Evolutionary conservation across 2,888 invertebrate species (phyloP), one percentile per base, ranked within the genome.

Genomic region (Strigamia crassipes): DNA sequence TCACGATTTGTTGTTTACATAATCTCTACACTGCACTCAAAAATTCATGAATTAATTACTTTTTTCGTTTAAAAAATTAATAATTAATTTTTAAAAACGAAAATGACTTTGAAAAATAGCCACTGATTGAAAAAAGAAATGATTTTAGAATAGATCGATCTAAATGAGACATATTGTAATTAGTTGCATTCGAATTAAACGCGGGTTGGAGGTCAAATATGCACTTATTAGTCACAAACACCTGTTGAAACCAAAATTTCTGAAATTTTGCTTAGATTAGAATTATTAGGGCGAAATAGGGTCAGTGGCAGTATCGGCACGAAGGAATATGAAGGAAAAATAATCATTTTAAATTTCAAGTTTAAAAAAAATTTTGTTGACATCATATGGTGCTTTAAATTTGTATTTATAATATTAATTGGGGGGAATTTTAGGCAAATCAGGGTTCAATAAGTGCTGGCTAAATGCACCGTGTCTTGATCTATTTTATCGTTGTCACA

Each of bases 401-500:
- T n/a, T n/a, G n/a, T n/a, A n/a, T n/a, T n/a, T 51, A 18, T 51
- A 61, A 61, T 61, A 61, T 46, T 46, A 46, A n/a, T n/a, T 13
- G 13, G n/a, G 21, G 61, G 9, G n/a, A 18, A 66, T 23, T 27
- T 23, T 12, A 27, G 66, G 66, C 31, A 66, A 66, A 66, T 66
- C 66, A 66, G 66, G 66, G 66, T 66, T 66, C 66, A 66, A 31
- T 23, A 66, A 66, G 66, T 66, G 66, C 66, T 66, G 66, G 66
- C 66, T 27, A 66, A 66, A 66, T 66, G 23, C 9, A 31, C 42
- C 12, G 4, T 42, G 51, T 51, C 51, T 51, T 51, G 1, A 13
- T 46, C 46, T 51, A 51, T 51, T 51, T 51, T 51, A 51, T 51
- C 51, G 51, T 51, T 51, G 12, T 51, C 51, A 51, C 51, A 13